phyloP scores from a whole-genome alignment of 92 coral and sea anemone species.

The Nematostella vectensis region DNA sequence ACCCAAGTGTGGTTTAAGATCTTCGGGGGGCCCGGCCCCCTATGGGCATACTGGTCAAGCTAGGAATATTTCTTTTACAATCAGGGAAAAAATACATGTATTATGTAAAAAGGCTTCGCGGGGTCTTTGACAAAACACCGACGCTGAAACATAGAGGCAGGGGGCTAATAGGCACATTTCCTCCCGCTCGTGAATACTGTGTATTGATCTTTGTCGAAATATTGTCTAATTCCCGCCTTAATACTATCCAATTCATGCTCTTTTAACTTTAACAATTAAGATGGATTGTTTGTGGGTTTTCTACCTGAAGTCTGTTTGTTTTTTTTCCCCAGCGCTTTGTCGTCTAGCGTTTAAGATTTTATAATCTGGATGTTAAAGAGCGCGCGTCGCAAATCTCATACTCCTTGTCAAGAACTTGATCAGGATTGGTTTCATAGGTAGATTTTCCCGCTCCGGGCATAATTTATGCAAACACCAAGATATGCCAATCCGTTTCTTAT shows the following conservation, averaged over 20 bases:
- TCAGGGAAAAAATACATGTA: conserved; percentile 41
- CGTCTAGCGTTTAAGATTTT: too few species aligned
- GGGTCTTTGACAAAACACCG: conserved; percentile 35
- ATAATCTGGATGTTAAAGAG: too few species aligned
- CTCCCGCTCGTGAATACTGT: not conserved
- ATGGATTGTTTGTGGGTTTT: not conserved
- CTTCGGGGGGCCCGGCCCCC: conserved; percentile 16
- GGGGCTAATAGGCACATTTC: conserved; percentile 21
- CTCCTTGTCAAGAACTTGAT: too few species aligned
- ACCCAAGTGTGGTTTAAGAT: conserved; percentile 1
- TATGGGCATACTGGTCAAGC: conserved; percentile 15
- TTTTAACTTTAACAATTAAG: not conserved
- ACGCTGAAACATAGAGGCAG: conserved; percentile 7
- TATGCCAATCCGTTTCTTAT: too few species aligned
- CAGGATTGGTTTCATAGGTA: too few species aligned
- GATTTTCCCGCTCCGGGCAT: too few species aligned
- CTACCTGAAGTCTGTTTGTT: not conserved
- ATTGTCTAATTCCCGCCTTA: not conserved
- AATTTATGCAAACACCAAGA: too few species aligned
- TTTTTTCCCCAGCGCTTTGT: not conserved
- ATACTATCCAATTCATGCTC: not conserved
- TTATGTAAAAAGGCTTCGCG: conserved; percentile 46
- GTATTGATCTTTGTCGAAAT: conserved; percentile 1
- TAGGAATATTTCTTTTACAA: conserved; percentile 21
- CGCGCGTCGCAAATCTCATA: too few species aligned